Evolutionary conservation across 2,797 vertebrate genomes (phyloP), one percentile per base, ranked within the genome.

Genomic region (Mormyrops attenuatus): DNA sequence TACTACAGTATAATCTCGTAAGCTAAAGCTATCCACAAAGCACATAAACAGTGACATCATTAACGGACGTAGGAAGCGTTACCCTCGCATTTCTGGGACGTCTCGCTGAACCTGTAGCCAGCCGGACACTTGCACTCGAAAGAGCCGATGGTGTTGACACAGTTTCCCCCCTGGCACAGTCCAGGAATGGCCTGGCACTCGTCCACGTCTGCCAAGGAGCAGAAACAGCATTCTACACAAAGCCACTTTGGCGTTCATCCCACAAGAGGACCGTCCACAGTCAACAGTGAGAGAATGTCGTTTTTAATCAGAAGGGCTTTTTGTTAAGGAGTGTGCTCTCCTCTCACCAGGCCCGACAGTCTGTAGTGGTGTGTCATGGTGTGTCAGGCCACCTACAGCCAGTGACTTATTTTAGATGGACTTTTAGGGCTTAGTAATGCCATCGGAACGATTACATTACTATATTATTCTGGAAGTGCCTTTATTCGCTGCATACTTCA

Each of bases 151-250:
- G 98, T 99, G 96, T 99, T 99, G 96, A 99, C 97, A 93, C 99
- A 99, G 96, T 97, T 98, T 95, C 98, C 98, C 92, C 98, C 98
- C 92, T 98, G 97, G 96, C 99, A 99, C 94, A 99, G 96, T 90
- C 98, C 99, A 92, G 99, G 98, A 95, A 99, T 99, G 93, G 98
- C 98, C 95, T 99, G 98, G 97, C 99, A 99, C 95, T 99, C 98
- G 52, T 99, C 98, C 96, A 99, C 99, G 95, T 99, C 98, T 99
- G 94, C 69, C 85, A 63, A 47, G 22, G 57, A 85, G 53, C 90
- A 94, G 88, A 93, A 90, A 93, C 91, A 92, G 94, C 90, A 89
- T 11, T 38, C 90, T 89, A 92, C 6, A 88, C 90, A 93, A 89
- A 90, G 22, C 52, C 88, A 91, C 89, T 82, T 66, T n/a, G 63